Evolutionary conservation across 64 coral and sea anemone genomes (phyloP), one percentile per base, ranked within the genome.

Genomic region (Trachythela sp.): DNA sequence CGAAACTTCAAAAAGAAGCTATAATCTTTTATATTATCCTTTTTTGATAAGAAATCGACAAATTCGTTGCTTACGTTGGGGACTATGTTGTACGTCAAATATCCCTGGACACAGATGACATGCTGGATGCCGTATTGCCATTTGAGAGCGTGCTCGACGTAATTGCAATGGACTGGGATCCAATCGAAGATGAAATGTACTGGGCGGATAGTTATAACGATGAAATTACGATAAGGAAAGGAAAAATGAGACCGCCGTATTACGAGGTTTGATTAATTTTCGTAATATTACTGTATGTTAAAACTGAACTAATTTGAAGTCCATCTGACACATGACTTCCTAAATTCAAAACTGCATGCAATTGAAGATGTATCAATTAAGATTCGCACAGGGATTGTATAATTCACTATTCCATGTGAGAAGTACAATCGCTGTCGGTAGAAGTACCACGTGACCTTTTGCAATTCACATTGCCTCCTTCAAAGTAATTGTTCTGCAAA

Each of bases 81-180:
- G 75, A 80, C 75, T 80, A 37, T 30, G 20, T 13, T 39, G 34
- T 80, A 13, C 75, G 33, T 15, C 75, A 30, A 80, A 80, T 80
- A 13, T 80, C 75, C 2, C 37, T 80, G 75, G 75, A 80, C 34
- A 80, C 75, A 0, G 10, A 2, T 39, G 75, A 80, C 15, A 35
- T 80, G 33, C 75, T 80, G 2, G 75, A 80, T 80, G 75, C 35
- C 20, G 75, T 35, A 18, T 39, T 80, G 75, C 75, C 75, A 30
- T 80, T 80, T 80, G 75, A 80, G 17, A 36, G 20, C 37, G 75
- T 80, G 33, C 31, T 80, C 10, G 75, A 80, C 34, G 75, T 80
- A 18, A 29, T 80, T 15, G 37, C 75, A 80, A 80, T 80, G 75
- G 37, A 80, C 20, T 80, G 75, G 75, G 75, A 80, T 39, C 75